Conservation (phyloP, 2,888 invertebrate species). For the Leptinotarsa peninsularis region DNA sequence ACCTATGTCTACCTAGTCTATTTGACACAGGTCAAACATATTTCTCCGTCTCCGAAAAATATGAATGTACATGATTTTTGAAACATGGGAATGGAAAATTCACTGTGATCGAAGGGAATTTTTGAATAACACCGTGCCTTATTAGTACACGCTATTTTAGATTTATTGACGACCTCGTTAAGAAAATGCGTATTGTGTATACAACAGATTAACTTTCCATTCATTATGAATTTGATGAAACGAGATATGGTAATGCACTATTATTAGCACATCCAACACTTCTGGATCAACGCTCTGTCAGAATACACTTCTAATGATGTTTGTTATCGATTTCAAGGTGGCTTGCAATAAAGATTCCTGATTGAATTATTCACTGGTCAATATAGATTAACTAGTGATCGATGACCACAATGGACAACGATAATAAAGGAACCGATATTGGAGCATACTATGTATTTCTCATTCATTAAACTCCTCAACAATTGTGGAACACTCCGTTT, state of each 20-base stretch:
- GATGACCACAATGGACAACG: not conserved
- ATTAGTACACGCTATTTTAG: not conserved
- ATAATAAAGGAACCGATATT: too few species aligned
- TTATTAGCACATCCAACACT: slow-evolving; percentile 24
- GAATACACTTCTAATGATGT: slow-evolving; percentile 16
- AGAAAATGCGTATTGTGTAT: not conserved
- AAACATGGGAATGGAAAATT: too few species aligned
- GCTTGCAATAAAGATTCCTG: not conserved
- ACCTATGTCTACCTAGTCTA: too few species aligned
- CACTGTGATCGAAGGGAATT: too few species aligned
- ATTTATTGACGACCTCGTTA: not conserved
- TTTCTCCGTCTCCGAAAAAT: too few species aligned
- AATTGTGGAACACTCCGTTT: too few species aligned
- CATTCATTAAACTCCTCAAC: too few species aligned
- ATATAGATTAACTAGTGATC: not conserved
- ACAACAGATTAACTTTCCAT: not conserved
- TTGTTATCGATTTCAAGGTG: slow-evolving; percentile 8
- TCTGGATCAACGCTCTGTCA: slow-evolving; percentile 29
- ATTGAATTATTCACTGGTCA: not conserved
- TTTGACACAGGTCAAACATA: too few species aligned
- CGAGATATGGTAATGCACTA: slow-evolving; percentile 15
- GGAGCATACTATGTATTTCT: too few species aligned
- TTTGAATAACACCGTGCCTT: too few species aligned
- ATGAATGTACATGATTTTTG: too few species aligned
- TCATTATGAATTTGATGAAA: slow-evolving; percentile 22